Evolutionary conservation across 2,113 vertebrate genomes (phyloP).

Genomic region (Pithys albifrons): DNA sequence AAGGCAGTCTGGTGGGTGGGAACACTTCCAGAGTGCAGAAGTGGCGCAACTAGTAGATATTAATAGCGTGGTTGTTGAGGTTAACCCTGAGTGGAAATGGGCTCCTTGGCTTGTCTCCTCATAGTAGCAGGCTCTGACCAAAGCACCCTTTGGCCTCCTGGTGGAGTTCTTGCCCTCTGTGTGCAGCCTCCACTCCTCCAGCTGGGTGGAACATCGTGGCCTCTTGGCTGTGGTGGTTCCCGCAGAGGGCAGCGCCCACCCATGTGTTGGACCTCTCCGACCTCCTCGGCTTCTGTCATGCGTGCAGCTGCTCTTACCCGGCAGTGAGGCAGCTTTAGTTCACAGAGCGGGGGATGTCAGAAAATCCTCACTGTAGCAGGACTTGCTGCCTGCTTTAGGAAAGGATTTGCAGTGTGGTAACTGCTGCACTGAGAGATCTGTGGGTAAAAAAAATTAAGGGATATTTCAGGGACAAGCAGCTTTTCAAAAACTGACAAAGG

Average conservation of each 20-base stretch:
- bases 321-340: background rate
- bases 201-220: fast-evolving
- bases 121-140: background rate
- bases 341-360: fast-evolving
- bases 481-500: background rate
- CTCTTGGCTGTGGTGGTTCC: background rate
- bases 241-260: constrained; percentile 65
- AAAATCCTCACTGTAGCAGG: background rate
- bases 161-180: background rate
- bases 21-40: background rate
- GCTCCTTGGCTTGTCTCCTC: background rate
- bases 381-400: background rate
- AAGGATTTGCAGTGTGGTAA: background rate
- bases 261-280: fast-evolving
- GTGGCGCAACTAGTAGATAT: background rate
- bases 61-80: background rate
- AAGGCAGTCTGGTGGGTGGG: constrained; percentile 4
- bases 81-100: background rate
- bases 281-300: fast-evolving
- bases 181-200: fast-evolving
- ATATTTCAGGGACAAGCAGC: fast-evolving
- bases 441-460: background rate
- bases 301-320: fast-evolving
- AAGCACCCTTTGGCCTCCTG: background rate
- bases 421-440: background rate